A percentile compares a stretch with the other conserved stretches of the same genome.
Conservation (phyloP, 2,113 vertebrate species). For the Polyodon spathula region DNA sequence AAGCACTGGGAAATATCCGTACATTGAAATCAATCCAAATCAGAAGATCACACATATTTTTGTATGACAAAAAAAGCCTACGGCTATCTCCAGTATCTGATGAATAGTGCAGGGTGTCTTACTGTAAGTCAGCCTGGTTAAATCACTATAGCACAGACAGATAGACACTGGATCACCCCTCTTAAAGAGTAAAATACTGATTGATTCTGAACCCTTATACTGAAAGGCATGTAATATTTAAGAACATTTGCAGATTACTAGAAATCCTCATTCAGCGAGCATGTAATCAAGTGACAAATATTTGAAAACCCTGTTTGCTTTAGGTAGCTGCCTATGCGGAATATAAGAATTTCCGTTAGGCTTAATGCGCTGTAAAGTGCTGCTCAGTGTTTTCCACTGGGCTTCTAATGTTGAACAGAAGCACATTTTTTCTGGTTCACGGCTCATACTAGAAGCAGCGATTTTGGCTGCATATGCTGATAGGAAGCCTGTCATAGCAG, state of each 20-base stretch:
- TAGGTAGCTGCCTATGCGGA: background rate
- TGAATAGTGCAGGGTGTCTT: too few relatives aligned
- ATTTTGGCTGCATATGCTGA: background rate
- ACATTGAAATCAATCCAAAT: too few relatives aligned
- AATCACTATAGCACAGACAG: too few relatives aligned
- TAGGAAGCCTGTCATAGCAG: background rate
- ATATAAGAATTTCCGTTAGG: background rate
- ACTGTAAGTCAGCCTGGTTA: too few relatives aligned
- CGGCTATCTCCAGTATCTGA: too few relatives aligned
- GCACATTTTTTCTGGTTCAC: slow-evolving; percentile 4
- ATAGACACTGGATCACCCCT: too few relatives aligned
- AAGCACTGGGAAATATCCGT: too few relatives aligned
- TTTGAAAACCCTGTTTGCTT: background rate
- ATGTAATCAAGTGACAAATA: background rate
- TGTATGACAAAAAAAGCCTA: too few relatives aligned
- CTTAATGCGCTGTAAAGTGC: background rate
- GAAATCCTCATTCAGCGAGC: background rate
- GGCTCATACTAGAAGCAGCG: background rate
- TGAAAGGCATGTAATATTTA: background rate
- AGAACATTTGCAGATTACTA: background rate
- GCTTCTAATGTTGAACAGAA: slow-evolving; percentile 30
- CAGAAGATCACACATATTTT: too few relatives aligned
- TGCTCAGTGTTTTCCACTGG: slow-evolving; percentile 26
- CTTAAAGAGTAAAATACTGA: too few relatives aligned
- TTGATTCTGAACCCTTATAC: too few relatives aligned